A percentile compares a stretch with the other conserved stretches of the same genome.
phyloP scores from a whole-genome alignment of 2,888 invertebrate species.

The Resseliella maxima region DNA sequence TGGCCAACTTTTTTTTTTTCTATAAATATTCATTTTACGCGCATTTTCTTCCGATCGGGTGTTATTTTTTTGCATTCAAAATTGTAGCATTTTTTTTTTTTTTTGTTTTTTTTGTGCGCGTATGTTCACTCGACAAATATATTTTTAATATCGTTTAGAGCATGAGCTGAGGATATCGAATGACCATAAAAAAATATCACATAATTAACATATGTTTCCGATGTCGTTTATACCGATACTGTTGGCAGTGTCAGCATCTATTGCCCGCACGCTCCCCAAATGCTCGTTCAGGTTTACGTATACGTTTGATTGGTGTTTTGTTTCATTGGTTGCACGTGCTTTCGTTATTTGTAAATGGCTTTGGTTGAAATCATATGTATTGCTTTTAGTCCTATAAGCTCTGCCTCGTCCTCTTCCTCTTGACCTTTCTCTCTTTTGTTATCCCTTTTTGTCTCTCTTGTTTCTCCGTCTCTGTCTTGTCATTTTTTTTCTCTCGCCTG shows the following conservation, averaged over 20 bases:
- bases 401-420: background rate
- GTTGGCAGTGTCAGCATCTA: background rate
- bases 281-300: background rate
- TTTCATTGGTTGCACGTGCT: conserved; percentile 6
- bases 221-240: conserved; percentile 1
- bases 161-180: background rate
- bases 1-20: background rate
- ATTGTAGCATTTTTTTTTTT: background rate
- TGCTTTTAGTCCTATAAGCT: background rate
- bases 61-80: too few relatives aligned
- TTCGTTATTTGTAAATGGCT: background rate
- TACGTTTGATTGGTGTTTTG: conserved; percentile 1
- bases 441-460: background rate
- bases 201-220: conserved; percentile 9
- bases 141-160: background rate
- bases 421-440: background rate
- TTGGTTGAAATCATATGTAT: background rate
- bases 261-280: background rate
- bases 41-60: background rate
- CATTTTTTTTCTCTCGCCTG: too few relatives aligned
- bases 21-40: background rate
- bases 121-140: background rate
- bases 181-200: conserved; percentile 9
- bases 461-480: background rate
- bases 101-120: background rate